Evolutionary conservation across 1,140 invertebrate species (phyloP), one percentile per base, ranked within the genome.

Genomic region (Stratiolaelaps scimitus): DNA sequence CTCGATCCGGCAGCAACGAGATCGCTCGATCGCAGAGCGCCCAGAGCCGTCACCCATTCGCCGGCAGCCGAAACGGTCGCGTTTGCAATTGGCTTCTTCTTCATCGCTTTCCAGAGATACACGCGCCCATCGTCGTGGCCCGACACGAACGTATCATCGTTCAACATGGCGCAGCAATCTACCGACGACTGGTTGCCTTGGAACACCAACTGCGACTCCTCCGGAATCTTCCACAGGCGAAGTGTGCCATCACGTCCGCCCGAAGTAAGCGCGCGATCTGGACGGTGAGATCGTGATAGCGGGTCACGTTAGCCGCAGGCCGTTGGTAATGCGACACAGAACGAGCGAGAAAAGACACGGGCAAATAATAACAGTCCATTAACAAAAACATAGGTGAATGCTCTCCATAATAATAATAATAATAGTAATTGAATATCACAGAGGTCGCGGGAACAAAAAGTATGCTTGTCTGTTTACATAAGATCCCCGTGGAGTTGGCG

Each of bases 201-300:
- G 75, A 88, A 97, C 68, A 96, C 86, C 7, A 97, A 78, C 73
- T 97, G 93, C 48, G 92, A 94, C 74, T 97, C 93, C 78, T 97
- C 92, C 0, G 86, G 82, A 67, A 98, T 87, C 76, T 97, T 96
- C 92, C 92, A 98, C 69, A 97, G 82, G 69, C 92, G 80, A 45
- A 96, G 75, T 7, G 86, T 83, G 44, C 81, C 81, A 74, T 98
- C 94, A 67, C 84, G 81, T 29, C 92, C 90, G 46, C 93, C 93
- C 60, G 85, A 83, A 6, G 91, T 90, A 1, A 97, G 82, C 1
- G 88, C 88, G 68, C 90, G 79, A 72, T 96, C 92, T 60, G 23
- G 4, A 60, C 34, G 34, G 5, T 6, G 34, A 40, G 10, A 4
- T 4, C 34, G 10, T 10, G 10, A 40, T 40, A 40, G 34, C 4